Percentiles rank a stretch among this genome's conserved stretches.
Evolutionary conservation across 2,797 vertebrate genomes (phyloP).

Genomic region (Acropternis orthonyx): DNA sequence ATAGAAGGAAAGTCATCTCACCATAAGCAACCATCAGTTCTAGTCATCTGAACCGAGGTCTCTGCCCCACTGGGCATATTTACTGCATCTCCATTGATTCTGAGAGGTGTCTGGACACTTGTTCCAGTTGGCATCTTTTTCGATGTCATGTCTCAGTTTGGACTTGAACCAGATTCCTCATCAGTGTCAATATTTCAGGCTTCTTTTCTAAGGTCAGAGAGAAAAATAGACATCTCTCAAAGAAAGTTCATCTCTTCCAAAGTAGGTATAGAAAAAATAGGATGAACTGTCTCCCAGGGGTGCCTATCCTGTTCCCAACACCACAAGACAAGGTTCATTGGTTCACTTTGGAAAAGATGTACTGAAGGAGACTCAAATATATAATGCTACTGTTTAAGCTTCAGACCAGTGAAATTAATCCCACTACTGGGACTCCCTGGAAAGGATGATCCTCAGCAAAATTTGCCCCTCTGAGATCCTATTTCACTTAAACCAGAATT

Average conservation of each 20-base stretch:
- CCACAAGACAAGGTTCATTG: not conserved
- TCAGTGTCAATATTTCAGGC: not conserved
- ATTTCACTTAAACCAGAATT: not conserved
- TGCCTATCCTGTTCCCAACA: not conserved
- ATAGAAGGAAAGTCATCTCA: not conserved
- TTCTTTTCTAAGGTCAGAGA: not conserved
- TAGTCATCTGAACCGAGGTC: not conserved
- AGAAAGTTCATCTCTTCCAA: not conserved
- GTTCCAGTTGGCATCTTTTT: not conserved
- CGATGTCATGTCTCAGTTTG: not conserved
- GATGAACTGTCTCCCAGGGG: not conserved
- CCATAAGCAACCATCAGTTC: not conserved
- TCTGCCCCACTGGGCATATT: not conserved
- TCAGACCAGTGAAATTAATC: not conserved
- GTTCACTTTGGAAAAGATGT: not conserved
- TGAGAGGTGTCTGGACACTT: not conserved
- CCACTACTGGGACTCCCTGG: accelerated
- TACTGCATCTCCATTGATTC: not conserved
- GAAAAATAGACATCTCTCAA: not conserved
- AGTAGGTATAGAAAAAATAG: not conserved
- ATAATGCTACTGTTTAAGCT: not conserved
- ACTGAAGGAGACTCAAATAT: not conserved
- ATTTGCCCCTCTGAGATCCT: not conserved
- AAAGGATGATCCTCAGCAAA: not conserved
- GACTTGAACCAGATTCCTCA: not conserved